phyloP scores from a whole-genome alignment of 2,113 vertebrate species.

The Leptobrachium ailaonicum region DNA sequence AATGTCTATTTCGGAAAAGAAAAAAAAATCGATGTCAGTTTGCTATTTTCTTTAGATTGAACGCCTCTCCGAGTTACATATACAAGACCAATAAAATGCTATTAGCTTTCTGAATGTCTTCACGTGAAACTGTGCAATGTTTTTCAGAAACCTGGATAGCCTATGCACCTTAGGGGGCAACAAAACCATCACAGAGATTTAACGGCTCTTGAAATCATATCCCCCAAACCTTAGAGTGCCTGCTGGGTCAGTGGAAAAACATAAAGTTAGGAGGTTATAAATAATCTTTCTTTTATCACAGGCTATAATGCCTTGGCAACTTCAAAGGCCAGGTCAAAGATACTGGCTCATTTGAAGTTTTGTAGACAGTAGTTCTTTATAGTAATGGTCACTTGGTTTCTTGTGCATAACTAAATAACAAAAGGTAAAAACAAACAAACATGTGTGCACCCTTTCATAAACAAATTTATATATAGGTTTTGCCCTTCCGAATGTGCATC shows the following conservation, averaged over 20 bases:
- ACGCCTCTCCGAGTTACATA: constrained; percentile 74
- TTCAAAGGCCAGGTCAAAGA: constrained; percentile 74
- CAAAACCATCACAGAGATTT: constrained; percentile 80
- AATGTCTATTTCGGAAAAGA: too few relatives aligned
- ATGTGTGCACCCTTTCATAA: too few relatives aligned
- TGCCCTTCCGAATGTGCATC: too few relatives aligned
- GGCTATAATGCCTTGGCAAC: constrained; percentile 71
- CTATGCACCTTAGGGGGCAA: constrained; percentile 71
- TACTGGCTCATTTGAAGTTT: constrained; percentile 74
- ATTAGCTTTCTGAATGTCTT: constrained; percentile 70
- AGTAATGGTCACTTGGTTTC: constrained; percentile 54
- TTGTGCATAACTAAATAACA: too few relatives aligned
- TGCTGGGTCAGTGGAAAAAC: constrained; percentile 80
- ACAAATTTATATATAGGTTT: too few relatives aligned
- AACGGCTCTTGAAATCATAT: constrained; percentile 84
- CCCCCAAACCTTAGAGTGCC: constrained; percentile 71
- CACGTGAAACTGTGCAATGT: constrained; percentile 72
- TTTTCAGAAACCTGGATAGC: constrained; percentile 73
- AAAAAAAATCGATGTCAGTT: too few relatives aligned
- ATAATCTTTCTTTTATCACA: constrained; percentile 83
- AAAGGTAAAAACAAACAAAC: too few relatives aligned
- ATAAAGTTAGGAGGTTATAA: constrained; percentile 78
- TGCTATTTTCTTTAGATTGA: constrained; percentile 73
- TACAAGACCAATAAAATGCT: constrained; percentile 61
- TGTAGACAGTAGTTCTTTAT: constrained; percentile 71